phyloP scores from a whole-genome alignment of 2,888 invertebrate species.

The Agelastica alni region DNA sequence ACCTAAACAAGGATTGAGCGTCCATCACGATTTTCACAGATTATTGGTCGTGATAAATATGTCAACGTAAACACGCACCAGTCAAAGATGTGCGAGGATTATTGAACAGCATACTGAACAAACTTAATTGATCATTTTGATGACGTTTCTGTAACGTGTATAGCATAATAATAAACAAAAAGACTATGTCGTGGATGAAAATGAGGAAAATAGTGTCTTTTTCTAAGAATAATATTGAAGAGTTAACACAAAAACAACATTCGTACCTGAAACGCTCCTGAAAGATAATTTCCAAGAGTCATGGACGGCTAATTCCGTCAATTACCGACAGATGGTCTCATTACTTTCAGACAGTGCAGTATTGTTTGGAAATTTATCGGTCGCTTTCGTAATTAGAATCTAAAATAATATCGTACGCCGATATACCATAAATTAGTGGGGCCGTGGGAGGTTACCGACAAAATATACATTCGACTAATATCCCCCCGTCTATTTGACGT shows the following conservation, averaged over 20 bases:
- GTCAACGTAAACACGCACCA: slow-evolving; percentile 37
- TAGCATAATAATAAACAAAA: too few species aligned
- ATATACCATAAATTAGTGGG: slow-evolving; percentile 45
- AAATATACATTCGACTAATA: slow-evolving; percentile 39
- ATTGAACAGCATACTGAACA: slow-evolving; percentile 13
- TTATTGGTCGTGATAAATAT: slow-evolving; percentile 43
- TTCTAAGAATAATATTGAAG: too few species aligned
- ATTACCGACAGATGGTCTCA: slow-evolving; percentile 53
- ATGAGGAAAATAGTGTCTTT: too few species aligned
- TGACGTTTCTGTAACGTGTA: slow-evolving; percentile 1
- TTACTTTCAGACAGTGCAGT: slow-evolving; percentile 52
- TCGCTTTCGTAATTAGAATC: slow-evolving; percentile 51
- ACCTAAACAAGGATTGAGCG: slow-evolving; percentile 40
- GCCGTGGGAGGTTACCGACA: slow-evolving; percentile 42
- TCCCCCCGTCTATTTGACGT: slow-evolving; percentile 27
- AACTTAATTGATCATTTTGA: not conserved
- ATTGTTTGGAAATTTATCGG: slow-evolving; percentile 52
- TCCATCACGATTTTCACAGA: slow-evolving; percentile 40
- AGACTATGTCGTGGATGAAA: too few species aligned
- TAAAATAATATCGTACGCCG: slow-evolving; percentile 45
- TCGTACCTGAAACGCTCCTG: slow-evolving; percentile 24
- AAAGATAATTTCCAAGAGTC: slow-evolving; percentile 34
- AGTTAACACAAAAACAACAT: slow-evolving; percentile 9
- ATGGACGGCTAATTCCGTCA: slow-evolving; percentile 51
- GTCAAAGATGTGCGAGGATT: slow-evolving; percentile 8